Base-by-base conservation (phyloP, 2,113 vertebrate species). In the Spea multiplicata region DNA sequence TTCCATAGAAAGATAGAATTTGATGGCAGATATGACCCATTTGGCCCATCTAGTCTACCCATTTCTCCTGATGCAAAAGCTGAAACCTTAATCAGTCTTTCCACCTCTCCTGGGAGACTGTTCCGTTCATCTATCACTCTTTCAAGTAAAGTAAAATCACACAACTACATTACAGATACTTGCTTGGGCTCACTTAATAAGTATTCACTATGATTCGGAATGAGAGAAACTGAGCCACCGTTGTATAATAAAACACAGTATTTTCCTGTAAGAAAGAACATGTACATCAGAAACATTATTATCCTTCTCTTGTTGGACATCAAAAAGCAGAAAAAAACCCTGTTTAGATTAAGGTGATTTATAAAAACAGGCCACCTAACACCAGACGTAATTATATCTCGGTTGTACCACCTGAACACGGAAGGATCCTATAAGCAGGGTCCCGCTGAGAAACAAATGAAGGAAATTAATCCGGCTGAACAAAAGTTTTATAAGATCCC, bases 341-440 rank as follows among this genome's bases (percentile, higher is more conserved):
- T 75, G 74, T 49, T 52, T 67, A 53, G 44, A 75, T 53, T 30
- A 14, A 17, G 49, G 57, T 9, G 61, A 48, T 46, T 61, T 61
- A 61, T 70, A 62, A 69, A 77, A 44, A 46, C n/a, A 46, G 53
- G 53, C 75, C 53, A 69, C 16, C 66, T 12, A 14, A 48, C 53
- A 45, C 46, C 49, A 30, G 45, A 69, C 75, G 69, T 76, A 44
- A 9, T 76, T 45, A 7, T 16, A 7, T 30, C 30, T 30, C 30
- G 30, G 30, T 30, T 30, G 30, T 2, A 45, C 66, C 53, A 46
- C 45, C 49, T n/a, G 74, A 52, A 53, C 13, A 49, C 5, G 30
- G 46, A 52, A 52, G 47, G 73, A 75, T 57, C 50, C 64, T 62
- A 74, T 50, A 65, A 50, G 65, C 46, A 30, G 14, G 73, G 65